phyloP scores from a whole-genome alignment of 2,113 vertebrate genomes.

The Rhea pennata region DNA sequence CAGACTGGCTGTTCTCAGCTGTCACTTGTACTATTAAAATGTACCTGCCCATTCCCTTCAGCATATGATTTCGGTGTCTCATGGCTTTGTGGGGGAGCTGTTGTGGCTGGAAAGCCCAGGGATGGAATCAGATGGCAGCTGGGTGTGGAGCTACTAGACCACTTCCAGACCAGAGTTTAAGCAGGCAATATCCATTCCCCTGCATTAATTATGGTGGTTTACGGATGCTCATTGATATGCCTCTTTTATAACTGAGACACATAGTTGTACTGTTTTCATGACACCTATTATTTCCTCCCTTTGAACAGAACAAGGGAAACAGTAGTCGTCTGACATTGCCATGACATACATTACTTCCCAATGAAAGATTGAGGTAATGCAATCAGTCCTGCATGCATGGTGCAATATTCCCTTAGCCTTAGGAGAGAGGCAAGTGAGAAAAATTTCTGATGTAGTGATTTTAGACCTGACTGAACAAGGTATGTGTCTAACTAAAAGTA shows the following conservation, averaged over 20 bases:
- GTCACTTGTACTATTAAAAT: background rate
- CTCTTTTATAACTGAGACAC: constrained; percentile 12
- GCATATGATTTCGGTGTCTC: background rate
- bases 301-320: constrained; percentile 35
- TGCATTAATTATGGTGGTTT: constrained; percentile 15
- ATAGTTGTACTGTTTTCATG: constrained; percentile 4
- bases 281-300: constrained; percentile 26
- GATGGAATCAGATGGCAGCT: background rate
- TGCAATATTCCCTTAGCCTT: background rate
- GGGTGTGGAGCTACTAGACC: background rate
- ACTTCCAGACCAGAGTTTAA: constrained; percentile 3
- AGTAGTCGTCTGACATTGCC: background rate
- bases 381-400: background rate
- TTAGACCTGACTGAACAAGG: constrained; percentile 51
- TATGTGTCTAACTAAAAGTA: constrained; percentile 18
- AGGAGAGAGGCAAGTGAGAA: background rate
- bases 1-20: background rate
- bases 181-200: background rate
- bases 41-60: background rate
- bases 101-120: background rate
- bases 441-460: constrained; percentile 32
- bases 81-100: background rate
- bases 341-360: background rate
- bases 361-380: constrained; percentile 28
- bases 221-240: background rate